Evolutionary conservation across 2,888 invertebrate species (phyloP), one percentile per base, ranked within the genome.

Genomic region (Pollenia griseotomentosa): DNA sequence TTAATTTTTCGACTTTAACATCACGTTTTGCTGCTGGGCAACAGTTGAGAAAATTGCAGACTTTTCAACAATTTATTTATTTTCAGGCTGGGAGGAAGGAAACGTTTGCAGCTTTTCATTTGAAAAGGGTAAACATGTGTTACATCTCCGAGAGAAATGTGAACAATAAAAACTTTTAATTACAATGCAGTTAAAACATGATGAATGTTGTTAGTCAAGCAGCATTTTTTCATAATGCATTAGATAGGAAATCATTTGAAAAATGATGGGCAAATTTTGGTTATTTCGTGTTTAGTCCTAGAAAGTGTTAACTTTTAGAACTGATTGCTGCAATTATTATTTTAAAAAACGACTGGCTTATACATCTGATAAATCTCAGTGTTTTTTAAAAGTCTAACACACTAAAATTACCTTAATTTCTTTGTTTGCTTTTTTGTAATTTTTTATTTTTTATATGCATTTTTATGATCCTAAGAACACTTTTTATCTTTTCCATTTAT

Each of bases 171-270:
- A 87, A 88, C 81, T 89, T 89, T 89, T 91, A 90, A 91, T 91
- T 91, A 88, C 90, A 88, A 88, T 89, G 90, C 90, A 89, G 90
- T 90, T 90, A 83, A 86, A 90, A 89, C 88, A 87, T 88, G 88
- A 81, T 53, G 42, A 59, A 80, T 74, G 40, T 6, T 14, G 9
- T 23, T 14, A 8, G 40, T 63, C 2, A 11, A 33, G 33, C 33
- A 33, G 6, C 33, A 33, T 33, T 33, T 33, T 33, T 33, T 4
- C 33, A 33, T 33, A 33, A 33, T 33, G 33, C 33, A 33, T 33
- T 6, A 6, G 33, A 33, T 33, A 33, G 4, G 33, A 33, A 33
- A 33, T 33, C 33, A 33, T 33, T 33, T 33, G 33, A 33, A 33
- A 33, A 33, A 6, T 33, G 1, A 33, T 33, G 6, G 33, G 33